phyloP scores from a whole-genome alignment of 1,140 invertebrate species.

The Tigriopus japonicus region DNA sequence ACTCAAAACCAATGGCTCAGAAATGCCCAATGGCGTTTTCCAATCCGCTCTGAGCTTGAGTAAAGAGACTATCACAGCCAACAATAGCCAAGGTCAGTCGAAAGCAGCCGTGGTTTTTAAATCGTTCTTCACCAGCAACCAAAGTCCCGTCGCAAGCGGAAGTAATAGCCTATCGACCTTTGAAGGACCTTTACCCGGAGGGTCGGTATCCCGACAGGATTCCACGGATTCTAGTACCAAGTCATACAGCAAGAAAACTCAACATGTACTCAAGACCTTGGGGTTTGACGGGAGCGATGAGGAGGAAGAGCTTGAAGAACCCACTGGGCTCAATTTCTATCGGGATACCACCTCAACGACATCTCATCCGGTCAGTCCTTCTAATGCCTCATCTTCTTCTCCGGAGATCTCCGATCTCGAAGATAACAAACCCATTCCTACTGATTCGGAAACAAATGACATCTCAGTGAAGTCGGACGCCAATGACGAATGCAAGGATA shows the following conservation, averaged over 20 bases:
- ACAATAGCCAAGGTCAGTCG: conserved; percentile 17
- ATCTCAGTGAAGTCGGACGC: neutral
- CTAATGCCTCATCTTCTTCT: no score
- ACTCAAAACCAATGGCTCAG: conserved; percentile 6
- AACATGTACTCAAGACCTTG: neutral
- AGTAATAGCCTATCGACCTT: neutral
- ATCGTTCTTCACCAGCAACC: no score
- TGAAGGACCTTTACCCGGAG: no score
- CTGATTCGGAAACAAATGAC: neutral
- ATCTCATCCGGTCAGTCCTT: no score
- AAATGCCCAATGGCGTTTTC: neutral
- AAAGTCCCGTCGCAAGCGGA: neutral
- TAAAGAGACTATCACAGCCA: conserved; percentile 27
- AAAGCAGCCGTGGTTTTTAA: no score
- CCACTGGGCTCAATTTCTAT: no score
- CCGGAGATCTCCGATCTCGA: no score
- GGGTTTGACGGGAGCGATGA: neutral
- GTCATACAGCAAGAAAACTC: neutral
- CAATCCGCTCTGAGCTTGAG: no score
- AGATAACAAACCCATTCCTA: neutral
- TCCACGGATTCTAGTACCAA: neutral
- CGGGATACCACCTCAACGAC: no score
- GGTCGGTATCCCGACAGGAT: no score
- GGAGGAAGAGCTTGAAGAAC: neutral
- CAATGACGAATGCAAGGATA: no score